Percentiles rank a stretch among this genome's conserved stretches.
phyloP scores from a whole-genome alignment of 2,888 invertebrate genomes.

The Palloptera scutellata region DNA sequence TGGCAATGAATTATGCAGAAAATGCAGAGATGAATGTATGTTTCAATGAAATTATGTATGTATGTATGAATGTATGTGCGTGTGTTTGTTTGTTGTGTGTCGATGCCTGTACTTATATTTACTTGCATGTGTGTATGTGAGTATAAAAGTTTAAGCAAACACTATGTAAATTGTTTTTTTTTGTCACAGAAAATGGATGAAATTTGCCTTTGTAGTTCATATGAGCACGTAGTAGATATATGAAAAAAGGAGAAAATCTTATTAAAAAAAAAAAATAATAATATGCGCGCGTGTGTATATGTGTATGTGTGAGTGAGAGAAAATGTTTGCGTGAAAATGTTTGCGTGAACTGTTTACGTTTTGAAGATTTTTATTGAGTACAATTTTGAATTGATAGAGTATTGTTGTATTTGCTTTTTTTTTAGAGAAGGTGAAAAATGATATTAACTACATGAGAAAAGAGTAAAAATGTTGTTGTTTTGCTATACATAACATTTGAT shows the following conservation, averaged over 20 bases:
- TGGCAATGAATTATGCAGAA: constrained; percentile 6
- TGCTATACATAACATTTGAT: background rate
- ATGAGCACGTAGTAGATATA: background rate
- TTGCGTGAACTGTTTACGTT: too few relatives aligned
- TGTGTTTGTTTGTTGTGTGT: background rate
- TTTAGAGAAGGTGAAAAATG: background rate
- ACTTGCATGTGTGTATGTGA: constrained; percentile 13
- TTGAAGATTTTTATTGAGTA: too few relatives aligned
- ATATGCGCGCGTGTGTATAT: too few relatives aligned
- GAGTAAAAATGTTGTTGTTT: too few relatives aligned
- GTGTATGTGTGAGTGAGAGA: too few relatives aligned
- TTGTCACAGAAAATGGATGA: background rate
- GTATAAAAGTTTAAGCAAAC: background rate
- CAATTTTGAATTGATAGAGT: background rate
- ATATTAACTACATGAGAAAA: background rate
- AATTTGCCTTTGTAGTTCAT: background rate
- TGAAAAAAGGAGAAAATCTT: background rate
- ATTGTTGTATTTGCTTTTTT: background rate
- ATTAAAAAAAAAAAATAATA: too few relatives aligned
- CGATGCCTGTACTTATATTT: background rate
- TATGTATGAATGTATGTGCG: background rate
- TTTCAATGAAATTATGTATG: constrained; percentile 15
- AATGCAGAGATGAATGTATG: constrained; percentile 12
- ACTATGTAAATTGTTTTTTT: constrained; percentile 5
- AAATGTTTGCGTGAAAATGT: too few relatives aligned